These are phyloP conservation scores for Tetrao urogallus DNA, from an alignment of 2,113 vertebrate species.

Conservation along the genomic window DNA sequence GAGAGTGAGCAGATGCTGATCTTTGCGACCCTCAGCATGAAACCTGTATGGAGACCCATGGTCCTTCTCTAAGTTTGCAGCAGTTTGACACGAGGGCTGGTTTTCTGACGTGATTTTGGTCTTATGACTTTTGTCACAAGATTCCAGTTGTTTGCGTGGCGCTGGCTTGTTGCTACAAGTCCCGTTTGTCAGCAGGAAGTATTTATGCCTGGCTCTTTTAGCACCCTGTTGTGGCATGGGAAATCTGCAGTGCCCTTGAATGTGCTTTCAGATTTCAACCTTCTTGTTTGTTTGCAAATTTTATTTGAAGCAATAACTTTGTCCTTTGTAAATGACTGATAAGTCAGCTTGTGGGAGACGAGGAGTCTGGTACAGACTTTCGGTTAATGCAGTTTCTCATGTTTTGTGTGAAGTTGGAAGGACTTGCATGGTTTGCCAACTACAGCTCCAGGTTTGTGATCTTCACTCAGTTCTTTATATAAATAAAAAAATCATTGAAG, in stretches of 20 bases:
- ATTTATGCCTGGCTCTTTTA: not conserved
- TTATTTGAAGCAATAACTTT: not conserved
- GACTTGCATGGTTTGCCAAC: not conserved
- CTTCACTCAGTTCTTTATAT: not conserved
- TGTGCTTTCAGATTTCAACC: not conserved
- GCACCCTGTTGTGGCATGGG: not conserved
- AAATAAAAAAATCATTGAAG: not conserved
- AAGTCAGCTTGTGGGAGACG: not conserved
- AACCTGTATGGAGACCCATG: rapidly evolving
- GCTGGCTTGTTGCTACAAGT: not conserved
- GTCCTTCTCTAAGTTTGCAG: not conserved
- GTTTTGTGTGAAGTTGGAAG: not conserved
- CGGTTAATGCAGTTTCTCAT: not conserved
- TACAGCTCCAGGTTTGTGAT: not conserved
- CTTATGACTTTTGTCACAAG: not conserved
- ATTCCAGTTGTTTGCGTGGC: not conserved
- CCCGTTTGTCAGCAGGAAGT: not conserved
- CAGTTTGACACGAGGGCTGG: not conserved
- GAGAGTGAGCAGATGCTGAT: not conserved
- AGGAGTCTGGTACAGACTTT: not conserved
- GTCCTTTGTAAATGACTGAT: not conserved
- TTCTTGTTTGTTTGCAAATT: not conserved
- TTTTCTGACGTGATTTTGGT: not conserved
- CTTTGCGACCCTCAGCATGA: not conserved
- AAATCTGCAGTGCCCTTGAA: not conserved